Percentiles rank a stretch among this genome's conserved stretches.
Evolutionary conservation across 1,140 invertebrate species (phyloP).

Genomic region (Prorops nasuta): DNA sequence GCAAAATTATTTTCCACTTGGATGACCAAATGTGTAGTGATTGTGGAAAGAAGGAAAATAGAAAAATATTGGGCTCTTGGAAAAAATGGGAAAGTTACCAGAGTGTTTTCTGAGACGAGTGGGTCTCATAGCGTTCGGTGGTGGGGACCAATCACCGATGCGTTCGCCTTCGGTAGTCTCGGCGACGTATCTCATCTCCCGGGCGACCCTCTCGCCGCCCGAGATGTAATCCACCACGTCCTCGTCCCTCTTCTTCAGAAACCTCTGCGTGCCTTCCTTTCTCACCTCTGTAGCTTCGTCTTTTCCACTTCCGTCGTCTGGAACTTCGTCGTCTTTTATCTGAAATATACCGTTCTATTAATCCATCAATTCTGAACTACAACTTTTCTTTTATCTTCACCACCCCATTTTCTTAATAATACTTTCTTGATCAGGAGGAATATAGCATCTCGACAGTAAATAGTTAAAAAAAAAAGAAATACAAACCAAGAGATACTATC

Average conservation of each 20-base stretch:
- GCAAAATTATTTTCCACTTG: too few species aligned
- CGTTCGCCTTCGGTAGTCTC: constrained; percentile 70
- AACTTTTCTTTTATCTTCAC: too few species aligned
- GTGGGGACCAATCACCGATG: constrained; percentile 45
- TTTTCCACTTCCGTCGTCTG: constrained; percentile 60
- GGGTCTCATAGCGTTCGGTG: constrained; percentile 35
- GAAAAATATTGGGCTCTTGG: too few species aligned
- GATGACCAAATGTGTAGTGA: too few species aligned
- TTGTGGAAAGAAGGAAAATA: too few species aligned
- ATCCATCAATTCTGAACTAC: not conserved
- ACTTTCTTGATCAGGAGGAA: too few species aligned
- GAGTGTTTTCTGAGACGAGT: constrained; percentile 37
- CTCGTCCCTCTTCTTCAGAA: constrained; percentile 59
- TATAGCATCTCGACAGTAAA: too few species aligned
- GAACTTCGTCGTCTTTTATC: constrained; percentile 73
- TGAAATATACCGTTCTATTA: constrained; percentile 23
- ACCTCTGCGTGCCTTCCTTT: constrained; percentile 61
- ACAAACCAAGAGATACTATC: too few species aligned
- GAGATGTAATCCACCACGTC: constrained; percentile 75
- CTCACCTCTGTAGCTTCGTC: constrained; percentile 51
- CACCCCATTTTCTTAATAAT: too few species aligned
- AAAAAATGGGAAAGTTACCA: too few species aligned
- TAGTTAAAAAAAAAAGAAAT: too few species aligned
- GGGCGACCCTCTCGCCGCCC: constrained; percentile 69
- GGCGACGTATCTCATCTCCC: constrained; percentile 76